These are phyloP conservation scores for Cyphomyrus discorhynchus DNA, from an alignment of 2,113 vertebrate species.

Conservation along the genomic window DNA sequence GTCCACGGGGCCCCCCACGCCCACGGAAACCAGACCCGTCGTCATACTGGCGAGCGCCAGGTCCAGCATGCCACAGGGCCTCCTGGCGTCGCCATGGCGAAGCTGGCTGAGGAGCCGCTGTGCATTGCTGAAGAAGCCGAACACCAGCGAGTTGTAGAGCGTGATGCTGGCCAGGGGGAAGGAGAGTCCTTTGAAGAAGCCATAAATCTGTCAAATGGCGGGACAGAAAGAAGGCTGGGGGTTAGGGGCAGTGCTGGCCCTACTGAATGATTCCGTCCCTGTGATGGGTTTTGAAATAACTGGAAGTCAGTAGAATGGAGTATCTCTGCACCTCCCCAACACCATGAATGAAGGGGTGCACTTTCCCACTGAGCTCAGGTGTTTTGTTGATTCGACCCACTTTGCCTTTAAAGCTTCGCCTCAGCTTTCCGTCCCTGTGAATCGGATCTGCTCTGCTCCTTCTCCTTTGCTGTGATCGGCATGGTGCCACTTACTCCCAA, in stretches of 20 bases:
- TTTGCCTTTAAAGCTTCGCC: neutral
- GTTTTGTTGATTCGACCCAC: neutral
- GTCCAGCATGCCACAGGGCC: slow-evolving; percentile 54
- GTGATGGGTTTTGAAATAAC: neutral
- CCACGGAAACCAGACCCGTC: slow-evolving; percentile 74
- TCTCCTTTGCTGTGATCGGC: neutral
- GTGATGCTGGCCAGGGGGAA: slow-evolving; percentile 86
- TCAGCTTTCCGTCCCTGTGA: neutral
- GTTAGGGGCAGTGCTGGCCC: too few relatives aligned
- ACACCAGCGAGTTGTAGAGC: slow-evolving; percentile 84
- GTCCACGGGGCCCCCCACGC: slow-evolving; percentile 80
- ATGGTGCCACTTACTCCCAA: neutral
- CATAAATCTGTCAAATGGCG: slow-evolving; percentile 55
- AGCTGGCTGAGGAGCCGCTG: slow-evolving; percentile 71
- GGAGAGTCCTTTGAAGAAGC: slow-evolving; percentile 98
- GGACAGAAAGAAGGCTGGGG: slow-evolving; percentile 14
- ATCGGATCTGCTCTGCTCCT: neutral
- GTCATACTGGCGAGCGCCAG: slow-evolving; percentile 73
- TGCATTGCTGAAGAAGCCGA: slow-evolving; percentile 82
- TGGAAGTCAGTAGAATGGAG: neutral
- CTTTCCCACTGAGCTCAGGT: neutral
- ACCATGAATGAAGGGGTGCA: neutral
- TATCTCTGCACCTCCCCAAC: neutral
- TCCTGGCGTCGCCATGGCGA: slow-evolving; percentile 46
- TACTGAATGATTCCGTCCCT: too few relatives aligned